Conservation (phyloP, 2,113 vertebrate genomes). For the Myrmecobius fasciatus region DNA sequence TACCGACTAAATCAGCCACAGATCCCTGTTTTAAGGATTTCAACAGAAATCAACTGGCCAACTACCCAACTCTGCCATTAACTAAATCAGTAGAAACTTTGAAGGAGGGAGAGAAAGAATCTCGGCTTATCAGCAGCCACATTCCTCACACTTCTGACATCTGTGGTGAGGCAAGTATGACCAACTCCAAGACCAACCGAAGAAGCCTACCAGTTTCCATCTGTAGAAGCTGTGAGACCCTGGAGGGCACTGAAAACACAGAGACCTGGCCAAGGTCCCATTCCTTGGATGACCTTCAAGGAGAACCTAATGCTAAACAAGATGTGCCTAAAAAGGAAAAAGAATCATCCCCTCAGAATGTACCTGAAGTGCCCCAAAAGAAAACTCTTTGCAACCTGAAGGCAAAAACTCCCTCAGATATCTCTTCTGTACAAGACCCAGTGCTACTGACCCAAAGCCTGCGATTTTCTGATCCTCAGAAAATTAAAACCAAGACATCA, state of each 20-base stretch:
- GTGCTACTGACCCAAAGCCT: constrained; percentile 80
- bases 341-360: constrained; percentile 72
- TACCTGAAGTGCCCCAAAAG: constrained; percentile 77
- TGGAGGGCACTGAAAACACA: constrained; percentile 83
- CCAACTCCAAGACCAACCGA: constrained; percentile 84
- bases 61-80: constrained; percentile 90
- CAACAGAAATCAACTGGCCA: constrained; percentile 85
- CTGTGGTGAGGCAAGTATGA: constrained; percentile 80
- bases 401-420: constrained; percentile 47
- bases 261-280: constrained; percentile 91
- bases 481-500: constrained; percentile 70
- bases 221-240: constrained; percentile 93
- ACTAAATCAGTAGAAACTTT: constrained; percentile 85
- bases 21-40: constrained; percentile 85
- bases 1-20: constrained; percentile 83
- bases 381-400: constrained; percentile 41
- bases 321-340: constrained; percentile 76
- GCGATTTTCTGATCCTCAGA: constrained; percentile 76
- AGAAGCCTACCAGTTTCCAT: constrained; percentile 85
- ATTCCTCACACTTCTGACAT: constrained; percentile 78
- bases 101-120: constrained; percentile 84
- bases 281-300: constrained; percentile 93
- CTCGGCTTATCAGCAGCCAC: constrained; percentile 62
- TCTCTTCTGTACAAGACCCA: constrained; percentile 40
- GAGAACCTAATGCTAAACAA: constrained; percentile 76